Conservation (phyloP, 2,113 vertebrate species). For the Microcebus lehilahytsara region DNA sequence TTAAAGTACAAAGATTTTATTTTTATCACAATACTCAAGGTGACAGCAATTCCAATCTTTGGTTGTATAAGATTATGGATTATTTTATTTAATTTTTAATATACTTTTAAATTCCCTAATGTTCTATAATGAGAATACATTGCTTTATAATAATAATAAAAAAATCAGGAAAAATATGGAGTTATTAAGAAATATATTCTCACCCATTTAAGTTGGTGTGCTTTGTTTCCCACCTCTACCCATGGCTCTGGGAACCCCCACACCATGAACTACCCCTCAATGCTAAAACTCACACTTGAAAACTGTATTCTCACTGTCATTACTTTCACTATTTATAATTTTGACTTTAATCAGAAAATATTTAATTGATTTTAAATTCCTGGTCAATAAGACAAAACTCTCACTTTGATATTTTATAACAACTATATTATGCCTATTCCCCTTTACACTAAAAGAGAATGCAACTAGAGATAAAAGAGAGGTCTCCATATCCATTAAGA, state of each 20-base stretch:
- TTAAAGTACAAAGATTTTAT: constrained; percentile 16
- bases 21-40: neutral
- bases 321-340: neutral
- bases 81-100: neutral
- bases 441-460: neutral
- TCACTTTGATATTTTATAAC: neutral
- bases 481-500: neutral
- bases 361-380: constrained; percentile 20
- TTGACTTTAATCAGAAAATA: constrained; percentile 26
- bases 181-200: neutral
- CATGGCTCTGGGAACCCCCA: neutral
- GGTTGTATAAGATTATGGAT: neutral
- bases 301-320: neutral
- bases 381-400: neutral
- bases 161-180: neutral
- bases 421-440: neutral
- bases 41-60: neutral
- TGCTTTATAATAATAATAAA: neutral
- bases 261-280: neutral
- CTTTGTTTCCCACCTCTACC: neutral
- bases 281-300: neutral
- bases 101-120: neutral
- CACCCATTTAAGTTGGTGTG: neutral
- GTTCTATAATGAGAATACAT: neutral
- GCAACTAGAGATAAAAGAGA: neutral